Evolutionary conservation across 2,797 vertebrate genomes (phyloP), one percentile per base, ranked within the genome.

Genomic region (Rhinogobio ventralis): DNA sequence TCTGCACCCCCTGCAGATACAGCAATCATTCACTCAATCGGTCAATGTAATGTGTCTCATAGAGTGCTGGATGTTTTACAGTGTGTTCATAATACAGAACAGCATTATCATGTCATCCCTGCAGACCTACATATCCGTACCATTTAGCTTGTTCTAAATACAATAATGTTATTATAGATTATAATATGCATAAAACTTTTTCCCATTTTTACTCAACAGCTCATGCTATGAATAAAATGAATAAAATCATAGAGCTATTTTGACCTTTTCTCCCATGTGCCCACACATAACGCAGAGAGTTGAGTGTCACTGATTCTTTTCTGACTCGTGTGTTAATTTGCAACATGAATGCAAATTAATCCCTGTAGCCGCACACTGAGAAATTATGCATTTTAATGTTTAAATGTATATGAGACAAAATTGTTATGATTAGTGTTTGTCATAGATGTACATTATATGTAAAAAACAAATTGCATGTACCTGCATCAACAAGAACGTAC

Each of bases 401-500:
- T 39, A 64, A 75, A 51, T 4, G 45, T 45, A 23, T 1, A 23
- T 1, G 3, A 46, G 49, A 69, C 74, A 51, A 67, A 67, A 33
- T 23, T 53, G 42, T 67, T 53, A 23, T 5, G 36, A 79, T 72
- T 49, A 25, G 15, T 33, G 72, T 66, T 68, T 86, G 64, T 75
- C 42, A 69, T 80, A 87, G 86, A 85, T 88, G 84, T 85, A 87
- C 23, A 79, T n/a, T 85, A 81, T 74, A 79, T 82, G 75, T 81
- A 86, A 85, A 81, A 78, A 46, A 53, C 67, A 69, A 78, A 78
- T 57, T 45, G 55, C 51, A 66, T 72, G 66, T 25, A 72, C 77
- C 66, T 83, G 73, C 81, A 69, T 88, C 69, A 73, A 81, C 33
- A 88, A 87, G 86, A 78, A 86, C 82, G 78, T 74, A 85, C 89